Evolutionary conservation across 2,113 vertebrate species (phyloP).

Genomic region (Galbula dea): DNA sequence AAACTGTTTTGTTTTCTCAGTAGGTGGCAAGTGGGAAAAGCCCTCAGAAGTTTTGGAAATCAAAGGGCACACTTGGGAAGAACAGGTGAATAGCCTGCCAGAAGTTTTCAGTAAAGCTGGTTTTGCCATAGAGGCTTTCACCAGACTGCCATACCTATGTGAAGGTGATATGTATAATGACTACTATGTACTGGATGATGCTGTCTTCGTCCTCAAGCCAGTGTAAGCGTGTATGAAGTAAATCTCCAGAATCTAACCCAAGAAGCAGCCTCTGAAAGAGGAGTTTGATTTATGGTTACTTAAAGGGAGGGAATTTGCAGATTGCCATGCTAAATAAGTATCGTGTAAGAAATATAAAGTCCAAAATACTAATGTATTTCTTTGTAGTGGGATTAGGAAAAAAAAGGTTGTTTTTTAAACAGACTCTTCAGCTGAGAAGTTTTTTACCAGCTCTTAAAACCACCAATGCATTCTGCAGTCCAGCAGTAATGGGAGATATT

Average conservation of each 20-base stretch:
- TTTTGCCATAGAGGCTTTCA: constrained; percentile 91
- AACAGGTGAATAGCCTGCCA: constrained; percentile 90
- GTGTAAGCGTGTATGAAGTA: constrained; percentile 56
- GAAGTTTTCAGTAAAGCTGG: constrained; percentile 85
- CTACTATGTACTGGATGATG: constrained; percentile 94
- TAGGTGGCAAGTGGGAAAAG: constrained; percentile 95
- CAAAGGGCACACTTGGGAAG: constrained; percentile 92
- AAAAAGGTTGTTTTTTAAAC: constrained; percentile 58
- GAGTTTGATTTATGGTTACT: constrained; percentile 10
- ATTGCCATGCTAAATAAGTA: constrained; percentile 54
- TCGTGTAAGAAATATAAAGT: constrained; percentile 72
- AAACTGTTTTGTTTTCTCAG: constrained; percentile 64
- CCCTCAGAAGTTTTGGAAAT: constrained; percentile 87
- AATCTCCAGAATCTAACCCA: constrained; percentile 25
- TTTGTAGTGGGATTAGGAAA: constrained; percentile 69
- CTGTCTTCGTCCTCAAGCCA: constrained; percentile 90
- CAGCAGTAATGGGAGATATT: constrained; percentile 69
- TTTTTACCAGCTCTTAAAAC: constrained; percentile 71
- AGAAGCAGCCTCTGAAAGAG: constrained; percentile 55
- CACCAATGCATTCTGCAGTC: constrained; percentile 60
- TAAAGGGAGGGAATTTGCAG: constrained; percentile 55
- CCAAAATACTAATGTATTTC: constrained; percentile 81
- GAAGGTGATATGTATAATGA: constrained; percentile 98
- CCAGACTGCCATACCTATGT: constrained; percentile 94
- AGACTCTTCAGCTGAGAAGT: constrained; percentile 60